Conservation (phyloP, 1,140 invertebrate genomes). For the Pteromalus puparum region DNA sequence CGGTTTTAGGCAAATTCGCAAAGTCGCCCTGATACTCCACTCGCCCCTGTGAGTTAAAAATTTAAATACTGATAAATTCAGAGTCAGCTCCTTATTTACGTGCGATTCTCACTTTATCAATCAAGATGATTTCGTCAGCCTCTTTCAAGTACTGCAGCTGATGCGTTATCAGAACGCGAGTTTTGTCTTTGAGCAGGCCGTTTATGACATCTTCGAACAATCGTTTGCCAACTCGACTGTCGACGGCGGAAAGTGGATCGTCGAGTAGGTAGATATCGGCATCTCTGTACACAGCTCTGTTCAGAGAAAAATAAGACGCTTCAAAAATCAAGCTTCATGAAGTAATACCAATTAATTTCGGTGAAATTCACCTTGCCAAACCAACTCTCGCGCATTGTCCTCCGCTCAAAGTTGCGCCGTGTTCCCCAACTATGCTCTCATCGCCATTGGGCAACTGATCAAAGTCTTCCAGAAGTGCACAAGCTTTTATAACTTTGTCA, state of each 20-base stretch:
- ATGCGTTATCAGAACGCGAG: slow-evolving; percentile 86
- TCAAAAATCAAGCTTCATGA: no score
- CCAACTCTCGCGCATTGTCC: slow-evolving; percentile 94
- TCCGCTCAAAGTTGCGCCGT: slow-evolving; percentile 89
- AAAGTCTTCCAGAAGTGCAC: slow-evolving; percentile 87
- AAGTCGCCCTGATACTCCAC: slow-evolving; percentile 35
- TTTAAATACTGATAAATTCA: not conserved
- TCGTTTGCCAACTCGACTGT: slow-evolving; percentile 85
- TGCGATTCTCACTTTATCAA: slow-evolving; percentile 76
- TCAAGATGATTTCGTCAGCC: slow-evolving; percentile 80
- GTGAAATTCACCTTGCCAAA: slow-evolving; percentile 76
- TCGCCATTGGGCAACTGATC: slow-evolving; percentile 85
- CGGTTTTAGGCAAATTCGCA: not conserved
- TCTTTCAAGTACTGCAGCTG: slow-evolving; percentile 87
- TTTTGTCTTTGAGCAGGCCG: slow-evolving; percentile 82
- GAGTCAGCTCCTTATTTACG: not conserved
- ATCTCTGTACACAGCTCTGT: slow-evolving; percentile 86
- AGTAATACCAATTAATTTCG: no score
- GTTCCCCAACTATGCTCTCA: slow-evolving; percentile 89
- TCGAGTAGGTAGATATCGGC: slow-evolving; percentile 88
- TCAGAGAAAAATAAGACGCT: not conserved
- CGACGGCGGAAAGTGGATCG: slow-evolving; percentile 86
- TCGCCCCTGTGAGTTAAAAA: slow-evolving; percentile 4
- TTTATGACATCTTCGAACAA: slow-evolving; percentile 83
- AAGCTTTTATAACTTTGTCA: slow-evolving; percentile 83